Conservation (phyloP, 2,888 invertebrate species). For the Caenorhabditis sp. region DNA sequence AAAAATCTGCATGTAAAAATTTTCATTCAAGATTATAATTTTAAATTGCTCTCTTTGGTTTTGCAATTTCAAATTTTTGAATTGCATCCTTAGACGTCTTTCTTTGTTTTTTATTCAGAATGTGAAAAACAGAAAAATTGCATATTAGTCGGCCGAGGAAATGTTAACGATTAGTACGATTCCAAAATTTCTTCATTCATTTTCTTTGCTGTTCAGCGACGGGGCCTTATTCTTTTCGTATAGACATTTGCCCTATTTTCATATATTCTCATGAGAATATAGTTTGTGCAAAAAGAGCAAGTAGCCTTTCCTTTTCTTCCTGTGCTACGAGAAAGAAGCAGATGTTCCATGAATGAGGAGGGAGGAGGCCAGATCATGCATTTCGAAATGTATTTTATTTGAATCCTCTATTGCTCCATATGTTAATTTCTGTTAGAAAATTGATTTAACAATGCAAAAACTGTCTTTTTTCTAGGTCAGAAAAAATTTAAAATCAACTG, state of each 20-base stretch:
- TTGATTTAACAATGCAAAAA: neutral
- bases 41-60: neutral
- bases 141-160: neutral
- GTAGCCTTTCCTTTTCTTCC: neutral
- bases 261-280: conserved; percentile 39
- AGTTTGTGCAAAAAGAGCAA: conserved; percentile 19
- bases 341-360: conserved; percentile 16
- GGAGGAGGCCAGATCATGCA: conserved; percentile 25
- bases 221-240: neutral
- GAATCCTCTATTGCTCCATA: conserved; percentile 5
- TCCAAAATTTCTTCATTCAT: neutral
- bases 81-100: no score
- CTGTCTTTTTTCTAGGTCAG: no score
- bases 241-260: conserved; percentile 7
- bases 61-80: no score
- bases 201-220: neutral
- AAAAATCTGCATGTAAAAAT: no score
- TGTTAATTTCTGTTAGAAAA: conserved; percentile 8
- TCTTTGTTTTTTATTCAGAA: no score
- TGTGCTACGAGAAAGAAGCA: conserved; percentile 2
- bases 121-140: neutral
- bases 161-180: conserved; percentile 1
- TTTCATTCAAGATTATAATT: neutral
- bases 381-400: conserved; percentile 21
- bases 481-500: no score